A percentile compares a stretch with the other conserved stretches of the same genome.
Evolutionary conservation across 1,140 invertebrate genomes (phyloP).

Genomic region (Drosophila sulfurigaster): DNA sequence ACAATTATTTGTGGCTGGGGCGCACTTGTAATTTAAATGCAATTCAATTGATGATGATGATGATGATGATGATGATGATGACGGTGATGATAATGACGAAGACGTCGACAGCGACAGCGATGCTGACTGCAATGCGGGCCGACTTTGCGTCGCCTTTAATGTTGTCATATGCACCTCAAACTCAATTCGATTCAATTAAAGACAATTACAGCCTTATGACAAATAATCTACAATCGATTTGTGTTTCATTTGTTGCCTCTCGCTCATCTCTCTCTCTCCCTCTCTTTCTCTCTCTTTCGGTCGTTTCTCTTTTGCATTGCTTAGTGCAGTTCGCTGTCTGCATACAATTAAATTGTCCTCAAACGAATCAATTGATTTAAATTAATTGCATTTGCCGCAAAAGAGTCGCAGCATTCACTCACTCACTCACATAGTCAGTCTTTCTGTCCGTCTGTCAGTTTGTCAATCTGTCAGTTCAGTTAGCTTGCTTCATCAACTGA

Average conservation of each 20-base stretch:
- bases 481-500: constrained; percentile 36
- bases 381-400: constrained; percentile 84
- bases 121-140: constrained; percentile 60
- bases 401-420: constrained; percentile 45
- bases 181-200: constrained; percentile 85
- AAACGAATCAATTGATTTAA: constrained; percentile 85
- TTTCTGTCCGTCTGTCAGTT: background rate
- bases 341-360: constrained; percentile 85
- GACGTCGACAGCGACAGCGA: constrained; percentile 39
- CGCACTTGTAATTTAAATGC: constrained; percentile 77
- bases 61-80: background rate
- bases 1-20: constrained; percentile 36
- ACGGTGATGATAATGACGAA: background rate
- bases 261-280: constrained; percentile 22
- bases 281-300: constrained; percentile 28
- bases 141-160: constrained; percentile 76
- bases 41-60: constrained; percentile 68
- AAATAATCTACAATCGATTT: constrained; percentile 83
- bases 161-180: constrained; percentile 82
- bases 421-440: background rate
- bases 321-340: constrained; percentile 55
- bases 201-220: constrained; percentile 84
- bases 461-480: constrained; percentile 9
- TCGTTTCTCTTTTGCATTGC: constrained; percentile 29
- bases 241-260: constrained; percentile 27